Evolutionary conservation across 2,113 vertebrate genomes (phyloP), one percentile per base, ranked within the genome.

Genomic region (Crotalus viridis): DNA sequence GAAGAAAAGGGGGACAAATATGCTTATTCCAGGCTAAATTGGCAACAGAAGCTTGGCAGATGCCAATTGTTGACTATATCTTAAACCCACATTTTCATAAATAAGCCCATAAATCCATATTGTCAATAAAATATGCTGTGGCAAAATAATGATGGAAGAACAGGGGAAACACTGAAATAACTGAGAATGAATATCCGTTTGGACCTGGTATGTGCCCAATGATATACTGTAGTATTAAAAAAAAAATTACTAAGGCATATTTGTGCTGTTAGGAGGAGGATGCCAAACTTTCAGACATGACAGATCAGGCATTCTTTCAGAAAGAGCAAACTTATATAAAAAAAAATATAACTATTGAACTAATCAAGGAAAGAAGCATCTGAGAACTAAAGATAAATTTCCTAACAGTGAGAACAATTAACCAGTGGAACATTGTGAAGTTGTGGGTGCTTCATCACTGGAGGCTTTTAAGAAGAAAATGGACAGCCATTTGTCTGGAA

Each of bases 291-390:
- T 88, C 57, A 54, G 52, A 92, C 46, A 33, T 69, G 64, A 95
- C 33, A 95, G 95, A 95, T 93, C 87, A 95, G 93, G 90, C 6
- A 55, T 43, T 95, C 26, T 51, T 91, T 61, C 52, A 96, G 90
- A 96, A 97, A 96, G 90, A 95, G 86, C 86, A 90, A 93, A 92
- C 95, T 97, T 97, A 64, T n/a, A 64, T 28, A 64, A 64, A 28
- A 64, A 4, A 64, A n/a, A 10, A 46, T n/a, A 24, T 7, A 24
- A 13, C 0, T 69, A 69, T n/a, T n/a, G 10, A n/a, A 15, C 59
- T 69, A 69, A 69, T 69, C 12, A n/a, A 69, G 61, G 61, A 69
- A 12, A 15, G 4, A 69, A 69, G 28, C 61, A 69, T n/a, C 1
- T 28, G 28, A 64, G 26, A 64, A 64, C 3, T 13, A 64, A 64